These are phyloP conservation scores for Agrotis ipsilon DNA, from an alignment of 2,888 invertebrate genomes.

Conservation along the genomic window DNA sequence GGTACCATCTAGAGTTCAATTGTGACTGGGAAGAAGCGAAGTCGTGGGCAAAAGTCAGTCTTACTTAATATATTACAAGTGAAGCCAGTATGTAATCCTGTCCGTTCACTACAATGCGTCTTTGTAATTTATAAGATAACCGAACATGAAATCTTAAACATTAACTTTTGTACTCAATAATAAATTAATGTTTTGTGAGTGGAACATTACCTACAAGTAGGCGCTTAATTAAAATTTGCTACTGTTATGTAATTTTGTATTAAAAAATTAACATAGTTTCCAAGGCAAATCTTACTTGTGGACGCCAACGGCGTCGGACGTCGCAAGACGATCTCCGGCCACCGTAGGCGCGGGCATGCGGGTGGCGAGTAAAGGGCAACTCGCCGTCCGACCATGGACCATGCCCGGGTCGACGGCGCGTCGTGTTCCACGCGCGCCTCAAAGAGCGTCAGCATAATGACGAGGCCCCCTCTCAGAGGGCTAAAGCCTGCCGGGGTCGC, in stretches of 20 bases:
- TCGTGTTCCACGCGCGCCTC: no score
- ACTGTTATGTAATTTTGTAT: slow-evolving; percentile 63
- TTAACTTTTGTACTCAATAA: slow-evolving; percentile 57
- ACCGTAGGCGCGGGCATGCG: no score
- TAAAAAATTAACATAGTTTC: slow-evolving; percentile 67
- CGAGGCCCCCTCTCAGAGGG: no score
- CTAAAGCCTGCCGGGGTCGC: no score
- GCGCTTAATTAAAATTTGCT: slow-evolving; percentile 57
- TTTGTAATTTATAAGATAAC: slow-evolving; percentile 45
- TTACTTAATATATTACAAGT: slow-evolving; percentile 57
- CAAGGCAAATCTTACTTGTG: slow-evolving; percentile 67
- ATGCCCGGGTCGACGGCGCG: no score
- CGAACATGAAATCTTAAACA: slow-evolving; percentile 56
- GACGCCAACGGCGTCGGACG: no score
- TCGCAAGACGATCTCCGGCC: no score
- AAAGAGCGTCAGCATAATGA: no score
- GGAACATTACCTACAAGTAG: slow-evolving; percentile 56
- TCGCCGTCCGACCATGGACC: no score
- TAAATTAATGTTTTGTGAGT: slow-evolving; percentile 60
- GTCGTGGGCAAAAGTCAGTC: slow-evolving; percentile 47
- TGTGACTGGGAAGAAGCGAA: slow-evolving; percentile 38
- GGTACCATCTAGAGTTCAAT: slow-evolving; percentile 40
- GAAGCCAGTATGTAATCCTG: slow-evolving; percentile 44
- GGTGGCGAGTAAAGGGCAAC: no score
- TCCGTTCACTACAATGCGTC: slow-evolving; percentile 47